These are phyloP conservation scores for Melinopterus prodromus DNA, from an alignment of 2,888 invertebrate species.

Conservation along the genomic window DNA sequence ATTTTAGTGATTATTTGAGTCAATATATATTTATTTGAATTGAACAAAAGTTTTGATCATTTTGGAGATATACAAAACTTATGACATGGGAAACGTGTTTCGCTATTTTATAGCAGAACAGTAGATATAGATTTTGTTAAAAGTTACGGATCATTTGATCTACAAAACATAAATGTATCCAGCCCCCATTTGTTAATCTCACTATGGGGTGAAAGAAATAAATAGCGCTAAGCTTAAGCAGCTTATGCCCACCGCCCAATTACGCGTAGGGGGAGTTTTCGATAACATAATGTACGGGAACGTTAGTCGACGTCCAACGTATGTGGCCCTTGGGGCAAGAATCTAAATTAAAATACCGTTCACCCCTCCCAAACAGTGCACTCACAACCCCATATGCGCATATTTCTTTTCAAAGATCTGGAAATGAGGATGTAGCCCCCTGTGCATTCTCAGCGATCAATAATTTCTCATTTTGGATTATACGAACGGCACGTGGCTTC, in stretches of 20 bases:
- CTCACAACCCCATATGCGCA: not conserved
- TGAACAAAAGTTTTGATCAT: too few species aligned
- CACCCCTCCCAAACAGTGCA: not conserved
- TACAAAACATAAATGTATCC: not conserved
- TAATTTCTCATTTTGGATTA: not conserved
- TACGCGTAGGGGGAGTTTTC: not conserved
- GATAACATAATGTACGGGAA: not conserved
- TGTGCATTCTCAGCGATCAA: not conserved
- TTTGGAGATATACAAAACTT: too few species aligned
- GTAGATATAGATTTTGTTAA: not conserved
- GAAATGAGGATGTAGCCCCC: not conserved
- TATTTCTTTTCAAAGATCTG: not conserved
- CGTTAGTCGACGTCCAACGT: not conserved
- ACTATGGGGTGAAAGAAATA: not conserved
- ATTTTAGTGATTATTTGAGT: too few species aligned
- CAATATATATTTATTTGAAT: too few species aligned
- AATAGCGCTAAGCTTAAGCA: not conserved
- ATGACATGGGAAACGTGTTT: too few species aligned
- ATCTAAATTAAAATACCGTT: slow-evolving; percentile 4
- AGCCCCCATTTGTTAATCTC: not conserved
- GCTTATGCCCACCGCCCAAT: not conserved
- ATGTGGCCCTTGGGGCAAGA: not conserved
- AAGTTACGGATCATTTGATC: not conserved
- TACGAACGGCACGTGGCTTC: not conserved
- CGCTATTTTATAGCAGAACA: too few species aligned